Conservation (phyloP, 2,888 invertebrate species). For the Desoria tigrina region DNA sequence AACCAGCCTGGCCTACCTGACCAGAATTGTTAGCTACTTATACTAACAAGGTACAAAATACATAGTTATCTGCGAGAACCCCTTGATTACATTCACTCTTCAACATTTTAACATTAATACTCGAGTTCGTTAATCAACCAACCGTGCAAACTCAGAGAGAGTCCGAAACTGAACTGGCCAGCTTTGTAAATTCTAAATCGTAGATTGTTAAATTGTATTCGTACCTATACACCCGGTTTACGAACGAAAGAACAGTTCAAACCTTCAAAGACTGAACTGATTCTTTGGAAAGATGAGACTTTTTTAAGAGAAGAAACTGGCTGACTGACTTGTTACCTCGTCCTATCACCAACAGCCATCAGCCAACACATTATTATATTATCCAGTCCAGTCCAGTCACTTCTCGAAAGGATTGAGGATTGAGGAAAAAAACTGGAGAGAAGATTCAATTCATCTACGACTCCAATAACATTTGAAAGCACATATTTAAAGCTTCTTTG, state of each 20-base stretch:
- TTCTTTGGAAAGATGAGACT: conserved; percentile 1
- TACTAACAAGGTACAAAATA: conserved; percentile 33
- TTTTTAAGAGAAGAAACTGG: conserved; percentile 4
- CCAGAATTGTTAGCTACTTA: conserved; percentile 24
- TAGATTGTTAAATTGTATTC: too few relatives aligned
- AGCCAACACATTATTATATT: background rate
- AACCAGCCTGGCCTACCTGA: conserved; percentile 6
- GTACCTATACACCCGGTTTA: too few relatives aligned
- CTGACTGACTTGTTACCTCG: background rate
- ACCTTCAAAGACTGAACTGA: too few relatives aligned
- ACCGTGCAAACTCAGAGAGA: background rate
- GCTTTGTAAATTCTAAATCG: too few relatives aligned
- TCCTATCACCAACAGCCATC: conserved; percentile 1
- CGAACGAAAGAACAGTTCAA: too few relatives aligned
- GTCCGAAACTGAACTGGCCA: too few relatives aligned
- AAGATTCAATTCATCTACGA: conserved; percentile 3
- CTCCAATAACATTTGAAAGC: background rate
- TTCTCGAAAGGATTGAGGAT: conserved; percentile 1
- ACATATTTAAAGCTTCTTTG: too few relatives aligned
- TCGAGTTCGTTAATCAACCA: conserved; percentile 1
- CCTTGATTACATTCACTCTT: background rate
- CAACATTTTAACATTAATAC: conserved; percentile 10
- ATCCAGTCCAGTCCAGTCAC: conserved; percentile 7
- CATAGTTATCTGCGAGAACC: background rate
- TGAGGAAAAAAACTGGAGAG: background rate